phyloP scores from a whole-genome alignment of 2,797 vertebrate species.

The Bradypodion ventrale region DNA sequence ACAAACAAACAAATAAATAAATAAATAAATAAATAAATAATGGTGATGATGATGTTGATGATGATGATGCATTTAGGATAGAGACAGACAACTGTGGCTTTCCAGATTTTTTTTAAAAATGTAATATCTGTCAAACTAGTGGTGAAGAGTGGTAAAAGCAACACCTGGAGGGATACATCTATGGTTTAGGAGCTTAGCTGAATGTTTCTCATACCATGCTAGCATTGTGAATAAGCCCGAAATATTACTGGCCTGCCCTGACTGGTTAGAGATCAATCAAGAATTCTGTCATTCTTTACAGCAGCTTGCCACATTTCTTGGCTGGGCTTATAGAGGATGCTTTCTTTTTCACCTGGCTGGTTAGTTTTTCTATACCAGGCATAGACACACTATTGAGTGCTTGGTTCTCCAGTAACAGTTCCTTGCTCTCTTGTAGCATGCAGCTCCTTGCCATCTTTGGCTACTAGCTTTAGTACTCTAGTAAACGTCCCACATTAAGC shows the following conservation, averaged over 20 bases:
- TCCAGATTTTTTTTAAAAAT: neutral
- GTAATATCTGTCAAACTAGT: neutral
- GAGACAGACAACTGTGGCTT: neutral
- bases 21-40: too few relatives aligned
- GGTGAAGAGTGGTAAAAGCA: too few relatives aligned
- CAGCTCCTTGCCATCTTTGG: neutral
- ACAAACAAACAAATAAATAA: too few relatives aligned
- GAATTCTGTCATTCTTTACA: neutral
- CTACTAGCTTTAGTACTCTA: neutral
- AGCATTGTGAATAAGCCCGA: neutral
- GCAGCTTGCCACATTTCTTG: neutral
- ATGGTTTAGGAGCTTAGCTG: neutral
- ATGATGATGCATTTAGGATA: neutral
- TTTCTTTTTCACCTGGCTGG: neutral
- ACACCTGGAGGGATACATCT: too few relatives aligned
- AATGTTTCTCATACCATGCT: neutral
- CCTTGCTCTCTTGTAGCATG: neutral
- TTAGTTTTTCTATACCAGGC: neutral
- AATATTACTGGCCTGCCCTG: neutral
- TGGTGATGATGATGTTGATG: too few relatives aligned
- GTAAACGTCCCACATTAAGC: neutral
- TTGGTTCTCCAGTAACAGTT: neutral
- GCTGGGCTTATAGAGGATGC: neutral
- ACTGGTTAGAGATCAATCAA: neutral
- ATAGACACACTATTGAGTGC: neutral